Evolutionary conservation across 2,888 invertebrate species (phyloP), one percentile per base, ranked within the genome.

Genomic region (Drosophila koepferae): DNA sequence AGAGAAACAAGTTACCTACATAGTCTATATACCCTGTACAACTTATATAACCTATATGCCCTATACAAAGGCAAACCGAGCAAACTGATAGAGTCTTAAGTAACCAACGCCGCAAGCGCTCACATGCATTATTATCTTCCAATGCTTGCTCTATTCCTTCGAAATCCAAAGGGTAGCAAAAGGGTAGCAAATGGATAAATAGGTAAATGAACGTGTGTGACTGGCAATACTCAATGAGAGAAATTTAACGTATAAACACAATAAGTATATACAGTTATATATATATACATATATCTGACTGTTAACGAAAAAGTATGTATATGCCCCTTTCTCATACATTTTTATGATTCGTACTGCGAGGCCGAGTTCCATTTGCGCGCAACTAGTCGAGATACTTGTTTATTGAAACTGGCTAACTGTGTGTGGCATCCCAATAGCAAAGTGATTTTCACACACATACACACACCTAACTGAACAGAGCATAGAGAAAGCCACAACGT

Each of bases 301-400:
- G 41, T 18, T 36, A 49, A 5, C 23, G 12, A 8, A 28, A 7
- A 28, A 55, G 20, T n/a, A n/a, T n/a, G 51, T 53, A 56, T 58
- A 61, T 76, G 62, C 3, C 23, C 36, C 41, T 59, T 59, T 54
- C 62, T 60, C 67, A 75, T 72, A 67, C 60, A 77, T 60, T 72
- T 72, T 61, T 18, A 74, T 74, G 76, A 61, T 76, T 53, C 41
- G 61, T 38, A 74, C 58, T 75, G 51, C 56, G 46, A 54, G 58
- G 23, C 71, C 34, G 70, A 48, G 64, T 56, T 67, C 56, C 59
- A 73, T 62, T 63, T 67, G 51, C 34, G 56, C 46, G 49, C 41
- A 60, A 46, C 77, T 63, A 48, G 63, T 63, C 44, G 63, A 53
- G 51, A 18, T 44, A 67, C 18, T 67, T 69, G 60, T 53, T 69